These are phyloP conservation scores for Theristicus caerulescens DNA, from an alignment of 2,113 vertebrate species.

Conservation along the genomic window DNA sequence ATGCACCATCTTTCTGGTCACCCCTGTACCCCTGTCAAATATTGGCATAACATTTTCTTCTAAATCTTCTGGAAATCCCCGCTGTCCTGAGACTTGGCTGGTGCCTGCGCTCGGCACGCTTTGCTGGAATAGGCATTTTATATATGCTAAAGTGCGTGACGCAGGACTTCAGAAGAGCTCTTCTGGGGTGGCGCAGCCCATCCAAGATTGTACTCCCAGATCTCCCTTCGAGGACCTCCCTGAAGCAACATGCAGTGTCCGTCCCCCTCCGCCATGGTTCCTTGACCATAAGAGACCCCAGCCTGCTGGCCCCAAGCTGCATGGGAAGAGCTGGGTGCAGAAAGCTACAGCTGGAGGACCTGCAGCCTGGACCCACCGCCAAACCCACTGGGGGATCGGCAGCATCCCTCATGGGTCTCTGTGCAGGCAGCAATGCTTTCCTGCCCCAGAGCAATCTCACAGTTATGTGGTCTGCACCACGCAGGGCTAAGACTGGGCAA, in stretches of 20 bases:
- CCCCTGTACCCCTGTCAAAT: not conserved
- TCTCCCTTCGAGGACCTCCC: not conserved
- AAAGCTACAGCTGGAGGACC: not conserved
- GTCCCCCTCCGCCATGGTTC: fast-evolving
- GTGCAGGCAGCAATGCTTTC: not conserved
- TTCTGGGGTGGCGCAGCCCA: not conserved
- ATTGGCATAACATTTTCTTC: slow-evolving; percentile 9
- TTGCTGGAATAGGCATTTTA: slow-evolving; percentile 1
- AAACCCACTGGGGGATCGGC: not conserved
- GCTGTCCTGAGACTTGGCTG: not conserved
- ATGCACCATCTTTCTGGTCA: not conserved
- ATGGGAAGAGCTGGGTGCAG: not conserved
- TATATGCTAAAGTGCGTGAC: not conserved
- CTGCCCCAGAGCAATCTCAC: not conserved
- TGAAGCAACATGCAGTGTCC: not conserved
- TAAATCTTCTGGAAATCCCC: slow-evolving; percentile 56
- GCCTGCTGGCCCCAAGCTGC: not conserved
- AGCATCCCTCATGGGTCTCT: not conserved
- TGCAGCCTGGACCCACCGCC: not conserved
- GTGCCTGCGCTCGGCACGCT: not conserved
- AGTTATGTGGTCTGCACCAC: not conserved
- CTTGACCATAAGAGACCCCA: not conserved
- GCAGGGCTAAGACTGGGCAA: not conserved
- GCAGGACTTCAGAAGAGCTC: not conserved
- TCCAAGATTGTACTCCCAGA: not conserved